These are phyloP conservation scores for Eulacestoma nigropectus DNA, from an alignment of 2,113 vertebrate species.

Conservation along the genomic window DNA sequence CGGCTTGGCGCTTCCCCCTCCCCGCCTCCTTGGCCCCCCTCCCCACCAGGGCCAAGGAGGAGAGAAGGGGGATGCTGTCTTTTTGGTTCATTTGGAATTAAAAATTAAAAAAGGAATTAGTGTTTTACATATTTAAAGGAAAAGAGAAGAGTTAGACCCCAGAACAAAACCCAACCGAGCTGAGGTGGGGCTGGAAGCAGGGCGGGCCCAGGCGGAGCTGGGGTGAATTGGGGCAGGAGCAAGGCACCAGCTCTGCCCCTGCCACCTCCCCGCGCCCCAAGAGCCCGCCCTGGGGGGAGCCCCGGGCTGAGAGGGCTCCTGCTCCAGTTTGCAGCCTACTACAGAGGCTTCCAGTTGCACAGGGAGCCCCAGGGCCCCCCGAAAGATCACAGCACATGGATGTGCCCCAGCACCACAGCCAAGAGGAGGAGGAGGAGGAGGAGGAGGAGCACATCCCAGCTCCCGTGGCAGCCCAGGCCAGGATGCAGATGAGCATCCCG, in stretches of 20 bases:
- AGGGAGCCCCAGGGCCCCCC: not conserved
- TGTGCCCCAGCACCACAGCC: not conserved
- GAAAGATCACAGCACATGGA: not conserved
- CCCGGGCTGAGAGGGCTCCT: not conserved
- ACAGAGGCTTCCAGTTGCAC: constrained; percentile 64
- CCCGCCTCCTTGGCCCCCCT: not conserved
- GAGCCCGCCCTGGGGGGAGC: not conserved
- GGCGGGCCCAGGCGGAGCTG: not conserved
- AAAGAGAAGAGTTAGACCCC: constrained; percentile 61
- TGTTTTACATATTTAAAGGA: constrained; percentile 70
- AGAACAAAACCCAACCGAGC: not conserved
- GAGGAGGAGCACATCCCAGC: not conserved
- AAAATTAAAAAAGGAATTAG: constrained; percentile 70
- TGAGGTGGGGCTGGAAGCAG: constrained; percentile 19
- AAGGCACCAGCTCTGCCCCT: not conserved
- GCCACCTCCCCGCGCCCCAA: not conserved
- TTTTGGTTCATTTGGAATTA: constrained; percentile 77
- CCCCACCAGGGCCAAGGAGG: not conserved
- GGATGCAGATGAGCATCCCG: not conserved
- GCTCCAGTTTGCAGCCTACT: constrained; percentile 23
- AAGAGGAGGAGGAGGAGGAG: not conserved
- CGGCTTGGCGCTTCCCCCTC: not conserved
- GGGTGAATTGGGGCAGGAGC: not conserved
- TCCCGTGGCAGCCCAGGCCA: not conserved
- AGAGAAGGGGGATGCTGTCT: constrained; percentile 30